A percentile compares a stretch with the other conserved stretches of the same genome.
phyloP scores from a whole-genome alignment of 2,888 invertebrate species.

The Palloptera scutellata region DNA sequence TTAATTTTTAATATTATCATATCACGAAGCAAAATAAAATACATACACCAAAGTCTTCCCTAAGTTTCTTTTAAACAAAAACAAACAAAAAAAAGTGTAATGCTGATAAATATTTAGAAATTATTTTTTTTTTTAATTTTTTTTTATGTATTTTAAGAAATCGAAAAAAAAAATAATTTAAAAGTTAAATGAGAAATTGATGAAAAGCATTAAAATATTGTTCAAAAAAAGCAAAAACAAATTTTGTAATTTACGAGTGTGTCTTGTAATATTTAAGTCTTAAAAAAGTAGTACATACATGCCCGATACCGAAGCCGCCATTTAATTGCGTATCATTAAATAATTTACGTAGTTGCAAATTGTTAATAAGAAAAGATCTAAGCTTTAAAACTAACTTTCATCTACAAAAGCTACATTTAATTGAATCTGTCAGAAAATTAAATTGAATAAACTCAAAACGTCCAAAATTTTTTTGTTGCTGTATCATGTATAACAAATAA shows the following conservation, averaged over 20 bases:
- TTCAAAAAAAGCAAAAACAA: constrained; percentile 4
- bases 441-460: constrained; percentile 19
- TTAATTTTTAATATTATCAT: constrained; percentile 7
- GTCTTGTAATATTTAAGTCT: constrained; percentile 37
- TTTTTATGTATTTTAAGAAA: background rate
- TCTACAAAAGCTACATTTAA: too few relatives aligned
- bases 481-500: constrained; percentile 15
- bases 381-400: background rate
- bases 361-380: constrained; percentile 1
- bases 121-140: background rate
- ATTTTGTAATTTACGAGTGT: constrained; percentile 29
- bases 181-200: constrained; percentile 9
- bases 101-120: background rate
- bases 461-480: constrained; percentile 25
- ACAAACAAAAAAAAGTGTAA: too few relatives aligned
- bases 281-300: constrained; percentile 16
- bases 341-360: background rate
- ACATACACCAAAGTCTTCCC: constrained; percentile 31
- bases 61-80: constrained; percentile 17
- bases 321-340: background rate
- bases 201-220: constrained; percentile 20
- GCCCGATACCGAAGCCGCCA: background rate
- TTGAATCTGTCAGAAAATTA: too few relatives aligned
- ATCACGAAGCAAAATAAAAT: constrained; percentile 9
- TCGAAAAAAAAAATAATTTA: constrained; percentile 10